Evolutionary conservation across 1,140 invertebrate species (phyloP), one percentile per base, ranked within the genome.

Genomic region (Triops longicaudatus): DNA sequence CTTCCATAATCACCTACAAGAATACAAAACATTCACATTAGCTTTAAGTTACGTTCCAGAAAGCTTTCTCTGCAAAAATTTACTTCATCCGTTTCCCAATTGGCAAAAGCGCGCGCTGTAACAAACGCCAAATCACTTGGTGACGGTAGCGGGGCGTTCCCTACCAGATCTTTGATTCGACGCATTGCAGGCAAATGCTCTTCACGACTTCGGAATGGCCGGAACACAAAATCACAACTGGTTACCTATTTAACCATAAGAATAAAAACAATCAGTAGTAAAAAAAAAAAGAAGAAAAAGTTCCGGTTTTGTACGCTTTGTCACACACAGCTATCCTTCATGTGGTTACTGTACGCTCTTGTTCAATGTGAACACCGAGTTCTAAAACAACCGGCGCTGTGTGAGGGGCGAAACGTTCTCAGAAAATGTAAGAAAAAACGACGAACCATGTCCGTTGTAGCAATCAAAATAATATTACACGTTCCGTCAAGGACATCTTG

Each of bases 101-200:
- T 87, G 7, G 87, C 89, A 81, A 92, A 93, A 63, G 87, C 85
- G 82, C 89, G 88, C 11, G 89, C 88, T 90, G 91, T 92, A 0
- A 89, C 87, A 31, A 88, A 89, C 0, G 87, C 85, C 10, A 63
- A 63, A 63, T 63, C 50, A 2, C 50, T 22, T 22, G 1, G 50
- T 0, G 50, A 63, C 14, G 50, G 50, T n/a, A 63, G 22, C 22
- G 14, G 50, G 17, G 2, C 22, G 81, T 88, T 88, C 63, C 87
- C 83, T 0, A 89, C 85, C 11, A 91, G 81, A 43, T 82, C 77
- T 82, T 90, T 89, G 1, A 89, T 84, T 72, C 83, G 78, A 80
- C 91, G 88, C 91, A 92, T 93, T 0, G 90, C 91, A n/a, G 90
- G 88, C 42, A 93, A 86, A 84, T 91, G 90, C 78, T 91, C 84